A percentile compares a stretch with the other conserved stretches of the same genome.
phyloP scores from a whole-genome alignment of 2,797 vertebrate species.

The Diglossa cyanea region DNA sequence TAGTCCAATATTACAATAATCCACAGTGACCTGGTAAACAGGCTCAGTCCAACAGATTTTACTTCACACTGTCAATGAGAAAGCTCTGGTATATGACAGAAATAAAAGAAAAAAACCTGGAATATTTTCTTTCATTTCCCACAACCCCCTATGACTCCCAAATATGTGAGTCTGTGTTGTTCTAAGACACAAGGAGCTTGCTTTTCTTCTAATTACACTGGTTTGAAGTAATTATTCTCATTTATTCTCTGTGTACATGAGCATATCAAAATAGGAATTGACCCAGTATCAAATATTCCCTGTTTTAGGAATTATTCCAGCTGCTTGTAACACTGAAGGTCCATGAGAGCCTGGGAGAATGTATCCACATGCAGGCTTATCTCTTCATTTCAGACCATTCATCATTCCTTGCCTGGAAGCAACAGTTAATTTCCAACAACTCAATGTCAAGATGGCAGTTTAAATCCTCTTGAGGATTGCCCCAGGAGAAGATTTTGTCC shows the following conservation, averaged over 20 bases:
- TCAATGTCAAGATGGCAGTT: slow-evolving; percentile 12
- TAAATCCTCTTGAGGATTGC: slow-evolving; percentile 19
- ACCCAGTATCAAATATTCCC: not conserved
- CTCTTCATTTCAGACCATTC: slow-evolving; percentile 53
- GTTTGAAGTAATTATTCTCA: not conserved
- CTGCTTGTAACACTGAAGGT: not conserved
- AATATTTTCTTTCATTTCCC: not conserved
- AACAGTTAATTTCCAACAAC: slow-evolving; percentile 54
- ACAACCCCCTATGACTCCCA: not conserved
- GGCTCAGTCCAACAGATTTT: not conserved
- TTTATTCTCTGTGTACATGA: not conserved
- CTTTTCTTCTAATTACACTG: not conserved
- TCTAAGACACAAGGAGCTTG: not conserved
- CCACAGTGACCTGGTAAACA: not conserved
- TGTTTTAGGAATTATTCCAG: slow-evolving; percentile 28
- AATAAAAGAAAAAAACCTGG: not conserved
- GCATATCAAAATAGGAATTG: not conserved
- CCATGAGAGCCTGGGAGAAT: slow-evolving; percentile 36
- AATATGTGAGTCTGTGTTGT: accelerated
- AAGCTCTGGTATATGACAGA: not conserved
- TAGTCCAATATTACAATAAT: not conserved
- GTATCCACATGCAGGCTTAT: slow-evolving; percentile 11
- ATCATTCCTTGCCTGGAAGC: slow-evolving; percentile 38
- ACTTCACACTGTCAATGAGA: not conserved
- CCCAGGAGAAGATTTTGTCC: slow-evolving; percentile 30